These are phyloP conservation scores for Eulemur albifrons DNA, from an alignment of 2,797 vertebrate genomes.

Conservation along the genomic window DNA sequence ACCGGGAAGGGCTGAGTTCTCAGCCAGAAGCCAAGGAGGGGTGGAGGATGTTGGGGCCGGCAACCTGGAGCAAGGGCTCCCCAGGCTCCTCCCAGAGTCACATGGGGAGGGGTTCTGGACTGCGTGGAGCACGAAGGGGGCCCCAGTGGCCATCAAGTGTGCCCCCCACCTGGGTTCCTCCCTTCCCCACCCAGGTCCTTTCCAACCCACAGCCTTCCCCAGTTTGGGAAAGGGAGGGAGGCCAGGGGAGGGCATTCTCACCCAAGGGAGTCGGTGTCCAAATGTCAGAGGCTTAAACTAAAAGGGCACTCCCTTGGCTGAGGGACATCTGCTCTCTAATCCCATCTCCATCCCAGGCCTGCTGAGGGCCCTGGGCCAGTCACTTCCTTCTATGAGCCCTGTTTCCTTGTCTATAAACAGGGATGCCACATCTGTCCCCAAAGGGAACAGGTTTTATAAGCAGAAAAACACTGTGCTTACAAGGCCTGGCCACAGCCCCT, in stretches of 20 bases:
- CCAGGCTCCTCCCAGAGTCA: background rate
- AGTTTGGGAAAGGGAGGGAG: background rate
- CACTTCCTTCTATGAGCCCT: background rate
- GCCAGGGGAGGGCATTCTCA: background rate
- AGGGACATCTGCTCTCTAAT: background rate
- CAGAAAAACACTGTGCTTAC: background rate
- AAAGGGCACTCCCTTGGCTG: background rate
- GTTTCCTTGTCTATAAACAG: background rate
- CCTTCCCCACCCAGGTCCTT: background rate
- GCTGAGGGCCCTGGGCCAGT: background rate
- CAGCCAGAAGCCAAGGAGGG: background rate
- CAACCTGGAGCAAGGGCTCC: accelerated
- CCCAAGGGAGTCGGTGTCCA: background rate
- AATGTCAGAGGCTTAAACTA: background rate
- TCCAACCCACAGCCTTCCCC: background rate
- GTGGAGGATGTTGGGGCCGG: accelerated
- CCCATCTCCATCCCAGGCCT: background rate
- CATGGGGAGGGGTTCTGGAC: background rate
- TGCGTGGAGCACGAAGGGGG: accelerated
- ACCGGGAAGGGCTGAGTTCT: background rate
- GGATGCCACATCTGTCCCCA: background rate
- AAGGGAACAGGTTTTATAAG: background rate
- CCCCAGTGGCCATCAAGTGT: background rate
- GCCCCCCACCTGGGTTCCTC: background rate
- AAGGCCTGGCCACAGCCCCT: background rate